A percentile compares a stretch with the other conserved stretches of the same genome.
Evolutionary conservation across 2,888 invertebrate species (phyloP).

Genomic region (Cephalotes varians): DNA sequence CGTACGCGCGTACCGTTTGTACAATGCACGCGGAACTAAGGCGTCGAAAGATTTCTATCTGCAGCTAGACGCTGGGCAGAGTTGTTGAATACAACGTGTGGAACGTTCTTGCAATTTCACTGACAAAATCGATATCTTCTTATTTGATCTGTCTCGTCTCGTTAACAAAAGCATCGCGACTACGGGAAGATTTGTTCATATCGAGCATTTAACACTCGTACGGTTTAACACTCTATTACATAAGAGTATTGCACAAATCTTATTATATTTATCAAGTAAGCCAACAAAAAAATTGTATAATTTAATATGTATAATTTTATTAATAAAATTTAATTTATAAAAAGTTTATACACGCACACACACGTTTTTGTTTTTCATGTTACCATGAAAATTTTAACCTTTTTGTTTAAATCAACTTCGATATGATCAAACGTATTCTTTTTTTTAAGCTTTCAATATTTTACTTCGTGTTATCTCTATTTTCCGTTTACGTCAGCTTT

Average conservation of each 20-base stretch:
- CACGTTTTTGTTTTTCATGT: neutral
- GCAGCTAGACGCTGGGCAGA: neutral
- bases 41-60: slow-evolving; percentile 51
- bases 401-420: neutral
- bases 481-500: neutral
- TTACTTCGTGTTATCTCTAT: neutral
- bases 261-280: neutral
- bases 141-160: neutral
- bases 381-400: neutral
- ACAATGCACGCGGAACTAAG: slow-evolving; percentile 22
- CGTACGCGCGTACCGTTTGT: neutral
- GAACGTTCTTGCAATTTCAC: slow-evolving; percentile 42
- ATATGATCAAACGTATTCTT: neutral
- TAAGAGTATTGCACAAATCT: neutral
- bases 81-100: slow-evolving; percentile 31
- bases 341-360: neutral
- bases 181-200: neutral
- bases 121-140: slow-evolving; percentile 45
- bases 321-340: neutral
- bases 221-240: neutral
- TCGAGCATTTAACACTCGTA: neutral
- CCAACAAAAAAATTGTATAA: neutral
- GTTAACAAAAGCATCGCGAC: neutral
- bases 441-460: neutral
- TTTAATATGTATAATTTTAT: neutral